phyloP scores from a whole-genome alignment of 1,140 invertebrate species.

The Aporrectodea caliginosa region DNA sequence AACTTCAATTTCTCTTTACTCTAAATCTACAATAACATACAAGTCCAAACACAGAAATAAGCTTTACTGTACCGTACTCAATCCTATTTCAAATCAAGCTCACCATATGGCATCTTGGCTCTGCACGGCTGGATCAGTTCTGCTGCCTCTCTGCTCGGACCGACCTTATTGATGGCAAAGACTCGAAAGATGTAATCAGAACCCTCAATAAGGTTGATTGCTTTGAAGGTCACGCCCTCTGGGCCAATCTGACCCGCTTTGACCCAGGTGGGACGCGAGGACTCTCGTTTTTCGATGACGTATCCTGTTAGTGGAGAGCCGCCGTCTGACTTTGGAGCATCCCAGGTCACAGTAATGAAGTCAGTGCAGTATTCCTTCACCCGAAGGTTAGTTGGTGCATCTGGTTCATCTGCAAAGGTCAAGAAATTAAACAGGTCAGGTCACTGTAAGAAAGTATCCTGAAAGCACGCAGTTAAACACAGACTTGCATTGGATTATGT shows the following conservation, averaged over 20 bases:
- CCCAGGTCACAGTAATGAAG: conserved; percentile 84
- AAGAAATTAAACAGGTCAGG: conserved; percentile 6
- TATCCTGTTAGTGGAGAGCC: conserved; percentile 70
- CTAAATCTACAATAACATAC: too few species aligned
- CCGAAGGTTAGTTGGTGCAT: conserved; percentile 71
- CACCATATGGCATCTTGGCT: conserved; percentile 92
- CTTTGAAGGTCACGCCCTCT: conserved; percentile 65
- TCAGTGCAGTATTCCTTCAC: conserved; percentile 82
- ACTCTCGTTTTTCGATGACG: conserved; percentile 53
- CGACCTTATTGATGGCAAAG: conserved; percentile 94
- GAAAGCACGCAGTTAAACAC: not conserved
- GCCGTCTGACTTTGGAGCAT: conserved; percentile 64
- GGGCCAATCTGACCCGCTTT: conserved; percentile 61
- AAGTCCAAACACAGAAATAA: too few species aligned
- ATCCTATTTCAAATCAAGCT: too few species aligned
- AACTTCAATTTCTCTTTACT: too few species aligned
- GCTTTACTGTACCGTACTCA: too few species aligned
- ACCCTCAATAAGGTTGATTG: conserved; percentile 80
- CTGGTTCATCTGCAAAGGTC: conserved; percentile 32
- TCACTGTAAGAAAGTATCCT: not conserved
- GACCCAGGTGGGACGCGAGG: conserved; percentile 79
- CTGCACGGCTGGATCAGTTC: conserved; percentile 75
- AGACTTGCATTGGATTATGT: not conserved
- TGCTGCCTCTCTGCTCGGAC: conserved; percentile 78
- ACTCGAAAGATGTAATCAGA: conserved; percentile 94